Evolutionary conservation across 35 echinoderm and acorn worm genomes (phyloP).

Genomic region (Strongylocentrotus purpuratus): DNA sequence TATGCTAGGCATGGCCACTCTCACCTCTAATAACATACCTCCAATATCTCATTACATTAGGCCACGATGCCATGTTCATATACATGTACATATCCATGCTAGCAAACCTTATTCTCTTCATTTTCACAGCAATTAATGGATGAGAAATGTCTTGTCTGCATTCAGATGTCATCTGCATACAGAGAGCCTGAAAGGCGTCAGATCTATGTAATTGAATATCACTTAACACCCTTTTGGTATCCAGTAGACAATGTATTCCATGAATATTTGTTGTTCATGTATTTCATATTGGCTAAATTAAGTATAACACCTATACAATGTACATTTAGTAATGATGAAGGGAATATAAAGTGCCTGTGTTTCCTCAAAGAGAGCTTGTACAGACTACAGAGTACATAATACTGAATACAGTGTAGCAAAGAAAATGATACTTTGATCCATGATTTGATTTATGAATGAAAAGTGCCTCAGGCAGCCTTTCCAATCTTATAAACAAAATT

Average conservation of each 20-base stretch:
- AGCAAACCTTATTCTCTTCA: not conserved
- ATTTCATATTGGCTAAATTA: too few species aligned
- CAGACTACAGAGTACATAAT: too few species aligned
- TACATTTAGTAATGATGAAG: too few species aligned
- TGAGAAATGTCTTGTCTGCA: not conserved
- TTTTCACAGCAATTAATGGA: not conserved
- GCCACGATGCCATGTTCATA: not conserved
- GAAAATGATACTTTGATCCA: too few species aligned
- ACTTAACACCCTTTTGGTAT: not conserved
- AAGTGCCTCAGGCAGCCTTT: not conserved
- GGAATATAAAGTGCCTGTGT: too few species aligned
- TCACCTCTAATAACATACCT: conserved; percentile 1
- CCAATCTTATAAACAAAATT: not conserved
- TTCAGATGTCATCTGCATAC: not conserved
- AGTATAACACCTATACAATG: too few species aligned
- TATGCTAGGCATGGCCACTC: not conserved
- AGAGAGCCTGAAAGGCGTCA: not conserved
- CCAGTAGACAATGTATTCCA: not conserved
- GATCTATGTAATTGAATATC: not conserved
- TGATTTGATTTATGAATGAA: not conserved
- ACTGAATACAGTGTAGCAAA: too few species aligned
- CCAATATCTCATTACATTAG: not conserved
- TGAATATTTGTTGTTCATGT: not conserved
- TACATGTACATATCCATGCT: not conserved
- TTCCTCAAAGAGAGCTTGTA: too few species aligned